Evolutionary conservation across 2,888 invertebrate genomes (phyloP).

Genomic region (Endomychus coccineus): DNA sequence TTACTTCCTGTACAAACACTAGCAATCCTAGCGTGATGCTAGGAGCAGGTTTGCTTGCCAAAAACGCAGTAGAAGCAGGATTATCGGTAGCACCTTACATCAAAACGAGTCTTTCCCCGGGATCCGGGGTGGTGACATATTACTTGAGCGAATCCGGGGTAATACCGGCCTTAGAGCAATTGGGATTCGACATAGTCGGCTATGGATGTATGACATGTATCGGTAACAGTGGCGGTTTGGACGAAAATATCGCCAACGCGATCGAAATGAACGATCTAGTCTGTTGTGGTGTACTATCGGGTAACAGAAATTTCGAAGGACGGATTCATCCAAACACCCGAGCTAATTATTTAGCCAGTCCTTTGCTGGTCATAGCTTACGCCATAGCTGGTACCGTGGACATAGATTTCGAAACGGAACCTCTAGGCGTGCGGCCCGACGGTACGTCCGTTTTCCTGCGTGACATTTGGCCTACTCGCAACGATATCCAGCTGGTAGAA

Average conservation of each 20-base stretch:
- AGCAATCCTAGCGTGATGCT: conserved; percentile 98
- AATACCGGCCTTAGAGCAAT: conserved; percentile 71
- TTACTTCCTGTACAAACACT: conserved; percentile 97
- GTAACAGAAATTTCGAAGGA: conserved; percentile 97
- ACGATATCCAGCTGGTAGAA: conserved; percentile 86
- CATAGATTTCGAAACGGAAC: conserved; percentile 89
- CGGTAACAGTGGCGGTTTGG: conserved; percentile 93
- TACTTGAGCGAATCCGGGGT: conserved; percentile 78
- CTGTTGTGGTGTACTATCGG: conserved; percentile 92
- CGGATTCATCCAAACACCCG: conserved; percentile 94
- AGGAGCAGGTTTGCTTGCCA: conserved; percentile 87
- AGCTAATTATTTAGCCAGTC: conserved; percentile 97
- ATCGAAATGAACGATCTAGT: conserved; percentile 91
- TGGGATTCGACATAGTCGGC: conserved; percentile 89
- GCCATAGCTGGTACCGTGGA: conserved; percentile 92
- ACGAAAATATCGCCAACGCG: conserved; percentile 83
- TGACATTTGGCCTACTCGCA: conserved; percentile 93
- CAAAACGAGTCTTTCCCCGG: conserved; percentile 95
- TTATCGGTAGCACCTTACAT: conserved; percentile 85
- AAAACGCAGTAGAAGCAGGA: conserved; percentile 89
- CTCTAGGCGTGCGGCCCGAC: conserved; percentile 58
- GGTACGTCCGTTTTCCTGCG: conserved; percentile 74
- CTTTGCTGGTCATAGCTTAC: conserved; percentile 93
- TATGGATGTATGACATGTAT: conserved; percentile 99
- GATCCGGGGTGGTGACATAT: conserved; percentile 41